Conservation (phyloP, 2,113 vertebrate genomes). For the Acinonyx jubatus region DNA sequence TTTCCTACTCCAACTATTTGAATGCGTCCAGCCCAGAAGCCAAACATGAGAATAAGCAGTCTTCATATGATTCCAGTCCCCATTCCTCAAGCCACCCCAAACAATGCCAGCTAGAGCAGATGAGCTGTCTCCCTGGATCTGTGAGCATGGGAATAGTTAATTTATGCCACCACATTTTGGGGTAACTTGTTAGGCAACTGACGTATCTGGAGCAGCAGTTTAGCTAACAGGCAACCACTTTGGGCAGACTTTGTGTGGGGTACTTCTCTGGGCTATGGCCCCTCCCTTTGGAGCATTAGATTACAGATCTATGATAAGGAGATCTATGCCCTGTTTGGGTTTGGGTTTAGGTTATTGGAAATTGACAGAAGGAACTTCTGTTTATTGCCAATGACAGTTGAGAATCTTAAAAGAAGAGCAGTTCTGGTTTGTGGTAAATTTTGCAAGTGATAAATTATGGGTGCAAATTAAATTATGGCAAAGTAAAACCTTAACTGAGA, state of each 20-base stretch:
- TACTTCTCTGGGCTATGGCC: rapidly evolving
- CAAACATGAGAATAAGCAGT: neutral
- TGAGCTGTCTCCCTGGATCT: neutral
- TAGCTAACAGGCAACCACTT: neutral
- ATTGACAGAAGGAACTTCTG: neutral
- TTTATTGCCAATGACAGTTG: neutral
- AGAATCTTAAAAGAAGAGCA: neutral
- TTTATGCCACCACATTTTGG: neutral
- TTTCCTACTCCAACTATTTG: neutral
- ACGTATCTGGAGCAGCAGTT: neutral
- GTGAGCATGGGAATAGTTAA: neutral
- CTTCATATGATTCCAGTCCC: neutral
- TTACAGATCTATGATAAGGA: neutral
- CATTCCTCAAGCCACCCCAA: neutral
- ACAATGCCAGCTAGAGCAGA: neutral
- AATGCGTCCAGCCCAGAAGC: neutral
- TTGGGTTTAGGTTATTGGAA: neutral
- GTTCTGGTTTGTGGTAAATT: neutral
- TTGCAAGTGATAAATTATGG: neutral
- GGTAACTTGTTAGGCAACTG: neutral
- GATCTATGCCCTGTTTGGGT: neutral
- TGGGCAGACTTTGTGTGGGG: neutral
- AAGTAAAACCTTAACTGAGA: neutral
- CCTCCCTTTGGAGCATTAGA: neutral
- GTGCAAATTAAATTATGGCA: slow-evolving; percentile 12